Evolutionary conservation across 2,888 invertebrate genomes (phyloP), one percentile per base, ranked within the genome.

Genomic region (Pristionchus fissidentatus): DNA sequence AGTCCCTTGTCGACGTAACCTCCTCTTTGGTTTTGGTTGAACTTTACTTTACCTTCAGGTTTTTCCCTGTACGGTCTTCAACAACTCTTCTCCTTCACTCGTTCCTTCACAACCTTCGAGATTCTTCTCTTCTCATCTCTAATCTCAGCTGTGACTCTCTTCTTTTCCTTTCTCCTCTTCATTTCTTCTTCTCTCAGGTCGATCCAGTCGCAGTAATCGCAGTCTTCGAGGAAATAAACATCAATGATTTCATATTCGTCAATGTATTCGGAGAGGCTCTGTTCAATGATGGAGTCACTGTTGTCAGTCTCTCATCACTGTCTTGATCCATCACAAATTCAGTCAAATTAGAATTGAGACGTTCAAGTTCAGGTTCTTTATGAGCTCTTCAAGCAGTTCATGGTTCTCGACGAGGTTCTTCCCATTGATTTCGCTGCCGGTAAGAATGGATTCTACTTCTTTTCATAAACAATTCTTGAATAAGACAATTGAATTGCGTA

Each of bases 231-330:
- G 89, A 89, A 73, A 87, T 88, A 73, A 97, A 98, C 93, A 97
- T 98, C 88, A 97, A 98, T 93, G 97, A 98, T 94, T 96, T 98
- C 89, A 95, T 98, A 86, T 97, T 98, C 93, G 98, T 98, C 93
- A 97, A 98, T 86, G 98, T 98, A 75, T 98, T 98, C 93, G 98
- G 98, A 78, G 98, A 77, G 77, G 77, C 77, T 46, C 77, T 77
- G 7, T 77, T 77, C 77, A 77, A 77, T 22, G 77, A 77, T 93
- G 98, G 97, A 84, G 98, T 98, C 89, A 98, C 98, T 90, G 98
- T 98, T 92, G 95, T 90, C 35, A 52, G 77, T 77, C 8, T 3
- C 32, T n/a, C n/a, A 41, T 43, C n/a, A 7, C 35, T n/a, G 10
- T 52, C 46, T 15, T n/a, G 19, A n/a, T 60, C 8, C 7, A 8